These are phyloP conservation scores for Globia sparganii DNA, from an alignment of 2,888 invertebrate species.

Conservation along the genomic window DNA sequence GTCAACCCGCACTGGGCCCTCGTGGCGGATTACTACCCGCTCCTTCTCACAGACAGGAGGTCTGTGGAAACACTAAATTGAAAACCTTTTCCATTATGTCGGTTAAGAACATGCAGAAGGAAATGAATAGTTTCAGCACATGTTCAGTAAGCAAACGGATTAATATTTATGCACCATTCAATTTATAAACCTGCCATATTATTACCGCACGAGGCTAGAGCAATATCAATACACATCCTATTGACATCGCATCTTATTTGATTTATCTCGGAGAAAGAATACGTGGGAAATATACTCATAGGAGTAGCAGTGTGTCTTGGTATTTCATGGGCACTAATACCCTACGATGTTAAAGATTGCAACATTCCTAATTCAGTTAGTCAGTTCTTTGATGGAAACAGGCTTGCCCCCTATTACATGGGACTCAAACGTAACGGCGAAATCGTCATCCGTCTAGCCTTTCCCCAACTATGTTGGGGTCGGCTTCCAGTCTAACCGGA, in stretches of 20 bases:
- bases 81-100: background rate
- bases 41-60: background rate
- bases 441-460: too few relatives aligned
- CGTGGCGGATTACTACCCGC: background rate
- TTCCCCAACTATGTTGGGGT: too few relatives aligned
- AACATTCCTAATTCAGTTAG: background rate
- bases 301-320: background rate
- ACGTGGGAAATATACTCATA: background rate
- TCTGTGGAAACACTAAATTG: background rate
- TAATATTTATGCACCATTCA: conserved; percentile 21
- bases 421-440: too few relatives aligned
- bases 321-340: background rate
- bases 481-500: too few relatives aligned
- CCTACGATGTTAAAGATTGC: background rate
- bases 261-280: conserved; percentile 31
- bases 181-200: conserved; percentile 25
- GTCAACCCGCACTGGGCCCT: background rate
- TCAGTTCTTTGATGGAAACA: background rate
- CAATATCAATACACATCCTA: conserved; percentile 38
- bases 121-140: conserved; percentile 27
- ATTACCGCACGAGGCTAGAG: background rate
- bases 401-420: too few relatives aligned
- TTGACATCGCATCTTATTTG: conserved; percentile 25
- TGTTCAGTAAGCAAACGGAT: conserved; percentile 8
- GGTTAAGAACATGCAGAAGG: conserved; percentile 17